Conservation (phyloP, 2,888 invertebrate species). For the Microplitis manilae region DNA sequence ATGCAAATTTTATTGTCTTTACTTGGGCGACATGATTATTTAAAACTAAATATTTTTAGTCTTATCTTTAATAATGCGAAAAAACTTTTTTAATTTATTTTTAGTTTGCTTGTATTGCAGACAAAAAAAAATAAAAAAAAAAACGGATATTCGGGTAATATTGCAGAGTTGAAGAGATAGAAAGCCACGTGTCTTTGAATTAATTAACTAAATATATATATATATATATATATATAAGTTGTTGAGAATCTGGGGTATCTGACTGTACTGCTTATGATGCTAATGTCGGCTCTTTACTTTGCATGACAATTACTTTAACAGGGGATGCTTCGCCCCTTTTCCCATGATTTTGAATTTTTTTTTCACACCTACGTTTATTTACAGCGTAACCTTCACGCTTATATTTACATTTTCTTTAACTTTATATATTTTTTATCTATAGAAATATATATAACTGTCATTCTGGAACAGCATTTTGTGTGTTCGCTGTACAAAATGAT, state of each 20-base stretch:
- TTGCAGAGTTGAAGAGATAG: slow-evolving; percentile 41
- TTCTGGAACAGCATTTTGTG: too few relatives aligned
- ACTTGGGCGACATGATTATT: neutral
- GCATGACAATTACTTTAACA: slow-evolving; percentile 66
- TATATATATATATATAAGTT: slow-evolving; percentile 55
- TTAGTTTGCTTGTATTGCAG: neutral
- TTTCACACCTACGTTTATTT: slow-evolving; percentile 4
- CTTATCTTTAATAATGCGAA: neutral
- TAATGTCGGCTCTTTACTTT: slow-evolving; percentile 68
- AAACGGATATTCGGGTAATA: slow-evolving; percentile 53
- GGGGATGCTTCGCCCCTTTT: slow-evolving; percentile 28
- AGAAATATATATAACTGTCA: neutral
- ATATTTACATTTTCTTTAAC: neutral
- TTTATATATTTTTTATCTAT: neutral
- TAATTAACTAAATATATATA: slow-evolving; percentile 66
- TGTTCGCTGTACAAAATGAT: too few relatives aligned
- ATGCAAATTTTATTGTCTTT: slow-evolving; percentile 31
- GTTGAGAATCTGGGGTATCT: slow-evolving; percentile 65
- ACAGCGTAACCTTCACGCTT: neutral
- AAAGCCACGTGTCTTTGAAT: slow-evolving; percentile 56
- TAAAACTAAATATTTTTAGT: neutral
- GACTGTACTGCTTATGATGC: slow-evolving; percentile 68
- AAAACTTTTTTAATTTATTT: neutral
- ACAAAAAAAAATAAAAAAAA: slow-evolving; percentile 17
- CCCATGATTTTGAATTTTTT: slow-evolving; percentile 28